phyloP scores from a whole-genome alignment of 2,113 vertebrate species.

The Chaetorhynchus papuensis region DNA sequence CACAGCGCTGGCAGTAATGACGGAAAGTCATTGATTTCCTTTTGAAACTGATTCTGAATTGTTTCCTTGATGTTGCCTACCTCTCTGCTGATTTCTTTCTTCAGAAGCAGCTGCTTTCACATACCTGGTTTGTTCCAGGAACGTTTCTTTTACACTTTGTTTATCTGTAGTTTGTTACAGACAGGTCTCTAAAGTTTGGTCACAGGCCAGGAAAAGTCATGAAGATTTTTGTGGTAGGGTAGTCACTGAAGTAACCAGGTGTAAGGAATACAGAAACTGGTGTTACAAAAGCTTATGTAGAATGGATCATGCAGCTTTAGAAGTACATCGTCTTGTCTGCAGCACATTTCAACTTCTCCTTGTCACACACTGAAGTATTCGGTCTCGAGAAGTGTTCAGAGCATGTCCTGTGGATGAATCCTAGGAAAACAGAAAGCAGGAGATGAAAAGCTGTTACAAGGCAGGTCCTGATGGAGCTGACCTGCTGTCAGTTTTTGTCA shows the following conservation, averaged over 20 bases:
- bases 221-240: not conserved
- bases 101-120: not conserved
- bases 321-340: not conserved
- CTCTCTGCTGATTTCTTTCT: not conserved
- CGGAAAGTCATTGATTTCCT: not conserved
- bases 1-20: not conserved
- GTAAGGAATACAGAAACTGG: not conserved
- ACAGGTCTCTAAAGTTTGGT: not conserved
- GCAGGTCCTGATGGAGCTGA: not conserved
- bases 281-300: not conserved
- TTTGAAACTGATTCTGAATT: conserved; percentile 3
- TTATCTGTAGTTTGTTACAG: not conserved
- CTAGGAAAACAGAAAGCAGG: not conserved
- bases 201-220: not conserved
- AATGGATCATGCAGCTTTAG: not conserved
- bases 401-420: not conserved
- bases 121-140: not conserved
- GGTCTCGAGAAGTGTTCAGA: not conserved
- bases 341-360: not conserved
- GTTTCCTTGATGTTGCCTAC: not conserved
- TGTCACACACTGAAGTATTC: not conserved
- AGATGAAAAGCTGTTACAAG: not conserved
- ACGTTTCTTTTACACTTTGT: not conserved
- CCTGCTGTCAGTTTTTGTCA: not conserved
- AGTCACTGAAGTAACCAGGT: not conserved